phyloP scores from a whole-genome alignment of 2,888 invertebrate genomes.

The Nudaria mundana region DNA sequence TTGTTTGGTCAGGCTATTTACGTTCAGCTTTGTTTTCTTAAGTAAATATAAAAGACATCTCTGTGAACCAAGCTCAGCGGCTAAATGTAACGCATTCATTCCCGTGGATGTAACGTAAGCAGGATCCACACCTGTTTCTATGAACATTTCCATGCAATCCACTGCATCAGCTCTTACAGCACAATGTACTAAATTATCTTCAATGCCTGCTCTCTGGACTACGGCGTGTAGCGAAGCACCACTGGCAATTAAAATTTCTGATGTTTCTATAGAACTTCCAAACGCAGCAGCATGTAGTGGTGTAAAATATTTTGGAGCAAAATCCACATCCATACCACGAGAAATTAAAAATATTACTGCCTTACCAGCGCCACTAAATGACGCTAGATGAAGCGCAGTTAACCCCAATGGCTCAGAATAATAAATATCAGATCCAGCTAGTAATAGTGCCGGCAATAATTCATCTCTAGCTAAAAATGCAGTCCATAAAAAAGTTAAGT shows the following conservation, averaged over 20 bases:
- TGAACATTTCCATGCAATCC: conserved; percentile 89
- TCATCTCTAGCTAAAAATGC: conserved; percentile 88
- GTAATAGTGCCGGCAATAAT: conserved; percentile 83
- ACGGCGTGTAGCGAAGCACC: conserved; percentile 86
- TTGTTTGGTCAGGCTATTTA: conserved; percentile 85
- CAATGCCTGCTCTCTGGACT: conserved; percentile 84
- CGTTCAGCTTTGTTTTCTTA: conserved; percentile 86
- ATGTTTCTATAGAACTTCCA: conserved; percentile 90
- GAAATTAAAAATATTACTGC: conserved; percentile 86
- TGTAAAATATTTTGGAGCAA: conserved; percentile 86
- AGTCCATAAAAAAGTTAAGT: conserved; percentile 86
- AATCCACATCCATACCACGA: conserved; percentile 86
- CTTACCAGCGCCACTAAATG: conserved; percentile 88
- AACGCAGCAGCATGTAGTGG: conserved; percentile 95
- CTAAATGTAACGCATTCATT: conserved; percentile 89
- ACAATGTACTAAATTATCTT: conserved; percentile 91
- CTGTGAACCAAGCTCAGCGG: conserved; percentile 88
- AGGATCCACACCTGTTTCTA: conserved; percentile 87
- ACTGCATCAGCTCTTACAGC: conserved; percentile 90
- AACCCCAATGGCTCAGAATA: conserved; percentile 87
- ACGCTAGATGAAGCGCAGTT: conserved; percentile 87
- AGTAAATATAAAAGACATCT: conserved; percentile 88
- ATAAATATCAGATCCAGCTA: conserved; percentile 85
- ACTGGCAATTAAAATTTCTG: conserved; percentile 86
- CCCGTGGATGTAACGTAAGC: conserved; percentile 88